Evolutionary conservation across 2,113 vertebrate genomes (phyloP), one percentile per base, ranked within the genome.

Genomic region (Ceratotherium simum): DNA sequence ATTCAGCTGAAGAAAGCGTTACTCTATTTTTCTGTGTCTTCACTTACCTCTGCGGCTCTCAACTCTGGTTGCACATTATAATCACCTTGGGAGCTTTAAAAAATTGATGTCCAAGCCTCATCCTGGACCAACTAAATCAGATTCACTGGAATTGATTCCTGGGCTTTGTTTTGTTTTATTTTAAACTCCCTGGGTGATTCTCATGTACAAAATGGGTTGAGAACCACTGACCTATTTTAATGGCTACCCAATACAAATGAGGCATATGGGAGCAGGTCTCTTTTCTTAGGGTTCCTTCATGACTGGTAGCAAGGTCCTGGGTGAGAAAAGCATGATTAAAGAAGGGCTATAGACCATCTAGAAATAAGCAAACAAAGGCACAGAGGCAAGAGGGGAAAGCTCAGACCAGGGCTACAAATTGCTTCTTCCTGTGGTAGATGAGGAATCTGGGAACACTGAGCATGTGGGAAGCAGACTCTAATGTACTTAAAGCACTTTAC

Each of bases 91-190:
- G 42, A 90, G 25, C 54, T 73, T 95, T 21, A 48, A 79, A 72
- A 86, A 84, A 89, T 48, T 25, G 29, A 83, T 88, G 36, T 23
- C 39, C 46, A 89, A 51, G 46, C 9, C 25, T 48, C 23, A 42
- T n/a, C 5, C 36, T 83, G 42, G 33, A 83, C 1, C 6, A 75
- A 48, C 73, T 67, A 90, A 85, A 51, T 80, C 16, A 73, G 48
- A 85, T 78, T 95, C 29, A 70, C 33, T 92, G 27, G 36, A 42
- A 65, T 36, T 90, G n/a, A 73, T 73, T 90, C 60, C 12, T 46
- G 18, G 36, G 12, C 76, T 96, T 86, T 76, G n/a, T 33, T 93
- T 96, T 85, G 29, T 87, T 95, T 91, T 65, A 39, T 96, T 87
- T 85, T 79, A 90, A 80, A 80, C 42, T 80, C 39, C 3, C 14